A percentile compares a stretch with the other conserved stretches of the same genome.
These are phyloP conservation scores for Gymnoscopelus braueri DNA, from an alignment of 2,797 vertebrate species.

Conservation along the genomic window DNA sequence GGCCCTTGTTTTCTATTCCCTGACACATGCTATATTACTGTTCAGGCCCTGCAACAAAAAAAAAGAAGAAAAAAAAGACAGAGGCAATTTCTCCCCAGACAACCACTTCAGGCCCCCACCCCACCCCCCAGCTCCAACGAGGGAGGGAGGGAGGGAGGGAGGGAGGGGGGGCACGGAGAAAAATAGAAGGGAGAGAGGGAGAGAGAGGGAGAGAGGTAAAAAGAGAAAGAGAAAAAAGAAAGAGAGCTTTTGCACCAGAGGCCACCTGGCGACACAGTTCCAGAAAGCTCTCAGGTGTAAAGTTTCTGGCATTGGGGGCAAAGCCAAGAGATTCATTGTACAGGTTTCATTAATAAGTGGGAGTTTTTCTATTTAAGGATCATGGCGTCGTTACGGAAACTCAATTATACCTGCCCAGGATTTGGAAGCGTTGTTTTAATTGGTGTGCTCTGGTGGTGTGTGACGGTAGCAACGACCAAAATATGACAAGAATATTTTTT, in stretches of 20 bases:
- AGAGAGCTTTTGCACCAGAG: conserved; percentile 70
- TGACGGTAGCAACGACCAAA: too few species aligned
- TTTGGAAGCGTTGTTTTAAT: too few species aligned
- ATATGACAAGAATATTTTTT: too few species aligned
- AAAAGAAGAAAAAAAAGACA: conserved; percentile 70
- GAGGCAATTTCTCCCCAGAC: conserved; percentile 74
- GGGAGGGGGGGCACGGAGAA: background rate
- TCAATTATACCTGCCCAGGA: too few species aligned
- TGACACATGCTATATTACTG: conserved; percentile 83
- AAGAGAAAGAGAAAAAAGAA: conserved; percentile 44
- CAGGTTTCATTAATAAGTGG: too few species aligned
- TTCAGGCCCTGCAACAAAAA: conserved; percentile 61
- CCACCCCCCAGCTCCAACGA: background rate
- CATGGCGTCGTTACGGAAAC: too few species aligned
- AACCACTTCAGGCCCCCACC: conserved; percentile 74
- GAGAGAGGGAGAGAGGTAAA: conserved; percentile 19
- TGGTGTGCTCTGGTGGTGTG: too few species aligned
- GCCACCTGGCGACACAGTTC: conserved; percentile 69
- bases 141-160: conserved; percentile 1
- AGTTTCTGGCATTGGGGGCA: conserved; percentile 44
- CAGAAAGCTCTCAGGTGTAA: conserved; percentile 53
- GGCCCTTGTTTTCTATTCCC: conserved; percentile 80
- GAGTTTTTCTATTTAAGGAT: too few species aligned
- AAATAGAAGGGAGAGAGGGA: conserved; percentile 29
- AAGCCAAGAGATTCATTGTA: conserved; percentile 13